phyloP scores from a whole-genome alignment of 1,140 invertebrate species.

The Bombyx mori region ASM3026992v2 NC_085130.1:1076501-1077000 shows the following conservation, averaged over 20 bases:
- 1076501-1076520: constrained; percentile 18
- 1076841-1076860: too few relatives aligned
- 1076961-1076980: constrained; percentile 17
- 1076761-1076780: too few relatives aligned
- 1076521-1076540: constrained; percentile 17
- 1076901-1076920: constrained; percentile 27
- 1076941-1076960: constrained; percentile 15
- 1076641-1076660: constrained; percentile 21
- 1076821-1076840: too few relatives aligned
- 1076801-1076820: too few relatives aligned
- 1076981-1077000: constrained; percentile 13
- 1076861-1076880: too few relatives aligned
- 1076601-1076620: constrained; percentile 20
- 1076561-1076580: constrained; percentile 10
- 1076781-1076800: not conserved
- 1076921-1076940: constrained; percentile 21
- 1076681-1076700: constrained; percentile 18
- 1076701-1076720: constrained; percentile 18
- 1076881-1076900: not conserved
- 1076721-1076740: constrained; percentile 4
- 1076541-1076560: constrained; percentile 2
- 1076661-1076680: constrained; percentile 22
- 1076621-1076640: constrained; percentile 18
- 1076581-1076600: constrained; percentile 17
- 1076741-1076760: too few relatives aligned